These are phyloP conservation scores for Neopelma chrysocephalum DNA, from an alignment of 2,797 vertebrate species.

Conservation along the genomic window DNA sequence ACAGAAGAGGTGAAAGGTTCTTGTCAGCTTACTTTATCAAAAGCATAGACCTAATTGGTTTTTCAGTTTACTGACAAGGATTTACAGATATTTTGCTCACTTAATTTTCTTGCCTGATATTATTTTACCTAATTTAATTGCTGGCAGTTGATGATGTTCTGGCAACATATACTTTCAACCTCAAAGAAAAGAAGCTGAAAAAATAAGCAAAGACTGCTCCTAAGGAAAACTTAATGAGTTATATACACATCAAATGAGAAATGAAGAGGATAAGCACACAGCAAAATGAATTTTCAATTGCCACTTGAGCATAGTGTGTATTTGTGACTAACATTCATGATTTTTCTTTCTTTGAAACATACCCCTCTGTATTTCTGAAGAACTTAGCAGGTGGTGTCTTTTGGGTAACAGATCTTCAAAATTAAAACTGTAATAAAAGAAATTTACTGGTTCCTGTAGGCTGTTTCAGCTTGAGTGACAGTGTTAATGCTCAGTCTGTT, in stretches of 20 bases:
- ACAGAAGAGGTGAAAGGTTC: slow-evolving; percentile 20
- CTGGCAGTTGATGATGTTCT: not conserved
- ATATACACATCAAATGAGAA: not conserved
- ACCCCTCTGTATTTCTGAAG: not conserved
- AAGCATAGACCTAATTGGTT: slow-evolving; percentile 35
- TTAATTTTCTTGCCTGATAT: slow-evolving; percentile 18
- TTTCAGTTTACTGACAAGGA: slow-evolving; percentile 13
- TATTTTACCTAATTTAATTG: not conserved
- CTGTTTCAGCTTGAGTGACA: not conserved
- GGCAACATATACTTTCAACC: not conserved
- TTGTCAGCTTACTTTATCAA: slow-evolving; percentile 49
- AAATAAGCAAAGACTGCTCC: not conserved
- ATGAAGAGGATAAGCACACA: not conserved
- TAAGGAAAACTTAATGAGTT: slow-evolving; percentile 27
- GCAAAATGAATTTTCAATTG: slow-evolving; percentile 40
- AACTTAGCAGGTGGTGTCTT: not conserved
- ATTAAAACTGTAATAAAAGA: not conserved
- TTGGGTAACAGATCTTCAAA: not conserved
- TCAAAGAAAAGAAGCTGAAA: not conserved
- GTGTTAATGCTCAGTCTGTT: not conserved
- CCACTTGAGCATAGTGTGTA: not conserved
- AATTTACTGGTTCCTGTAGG: not conserved
- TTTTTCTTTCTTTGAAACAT: not conserved
- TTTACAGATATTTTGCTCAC: slow-evolving; percentile 6
- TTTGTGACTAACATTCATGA: not conserved